Evolutionary conservation across 2,797 vertebrate genomes (phyloP).

Genomic region (Argyrosomus regius): DNA sequence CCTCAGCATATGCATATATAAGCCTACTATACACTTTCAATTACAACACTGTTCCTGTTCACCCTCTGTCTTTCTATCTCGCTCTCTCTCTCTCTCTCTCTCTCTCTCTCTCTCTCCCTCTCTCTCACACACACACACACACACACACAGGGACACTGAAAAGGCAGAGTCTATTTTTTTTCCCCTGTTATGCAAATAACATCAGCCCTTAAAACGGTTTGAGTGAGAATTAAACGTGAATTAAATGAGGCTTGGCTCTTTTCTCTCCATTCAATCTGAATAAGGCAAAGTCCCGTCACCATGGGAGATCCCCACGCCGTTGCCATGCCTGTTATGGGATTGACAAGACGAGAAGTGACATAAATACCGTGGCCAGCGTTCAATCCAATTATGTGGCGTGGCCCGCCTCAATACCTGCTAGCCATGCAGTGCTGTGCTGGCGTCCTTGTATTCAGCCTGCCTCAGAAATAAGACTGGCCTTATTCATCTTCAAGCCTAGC

Average conservation of each 20-base stretch:
- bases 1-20: conserved; percentile 82
- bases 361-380: conserved; percentile 95
- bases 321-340: conserved; percentile 94
- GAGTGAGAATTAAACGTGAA: conserved; percentile 97
- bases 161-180: conserved; percentile 87
- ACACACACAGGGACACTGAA: conserved; percentile 73
- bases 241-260: conserved; percentile 92
- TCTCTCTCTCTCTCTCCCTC: conserved; percentile 11
- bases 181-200: conserved; percentile 98
- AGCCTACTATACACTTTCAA: conserved; percentile 82
- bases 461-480: conserved; percentile 74
- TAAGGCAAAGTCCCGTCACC: conserved; percentile 89
- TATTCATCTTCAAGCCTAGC: conserved; percentile 68
- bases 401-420: conserved; percentile 95
- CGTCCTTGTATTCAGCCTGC: conserved; percentile 92
- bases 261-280: conserved; percentile 85
- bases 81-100: conserved; percentile 18
- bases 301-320: conserved; percentile 89
- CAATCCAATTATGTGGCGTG: conserved; percentile 98
- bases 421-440: conserved; percentile 89
- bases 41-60: conserved; percentile 82
- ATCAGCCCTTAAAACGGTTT: conserved; percentile 87
- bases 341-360: conserved; percentile 99
- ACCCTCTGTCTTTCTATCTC: conserved; percentile 34
- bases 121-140: conserved; percentile 52